Evolutionary conservation across 2,888 invertebrate genomes (phyloP).

Genomic region (Hipparchia semele): DNA sequence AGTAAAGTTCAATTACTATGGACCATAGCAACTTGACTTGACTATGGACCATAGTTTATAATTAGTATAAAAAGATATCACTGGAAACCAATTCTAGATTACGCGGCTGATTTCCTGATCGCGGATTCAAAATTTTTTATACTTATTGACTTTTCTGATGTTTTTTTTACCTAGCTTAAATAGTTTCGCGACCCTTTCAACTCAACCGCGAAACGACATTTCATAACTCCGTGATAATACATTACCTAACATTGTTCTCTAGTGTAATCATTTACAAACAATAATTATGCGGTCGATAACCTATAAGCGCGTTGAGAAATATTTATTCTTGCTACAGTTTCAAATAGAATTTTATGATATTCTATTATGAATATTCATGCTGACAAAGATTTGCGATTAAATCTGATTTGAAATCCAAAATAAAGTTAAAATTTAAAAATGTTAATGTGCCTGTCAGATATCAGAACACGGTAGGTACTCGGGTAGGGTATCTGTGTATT

Average conservation of each 20-base stretch:
- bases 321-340: neutral
- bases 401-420: no score
- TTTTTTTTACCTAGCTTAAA: neutral
- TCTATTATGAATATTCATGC: neutral
- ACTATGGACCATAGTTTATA: no score
- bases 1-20: no score
- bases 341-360: neutral
- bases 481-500: no score
- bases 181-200: neutral
- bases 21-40: no score
- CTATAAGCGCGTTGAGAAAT: constrained; percentile 17
- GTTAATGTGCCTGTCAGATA: no score
- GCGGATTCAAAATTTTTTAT: neutral
- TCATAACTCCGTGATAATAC: constrained; percentile 21
- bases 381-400: no score
- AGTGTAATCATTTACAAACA: constrained; percentile 27
- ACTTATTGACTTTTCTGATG: neutral
- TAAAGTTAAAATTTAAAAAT: no score
- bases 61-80: no score
- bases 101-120: neutral
- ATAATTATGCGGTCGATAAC: constrained; percentile 32
- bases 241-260: constrained; percentile 26
- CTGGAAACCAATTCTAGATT: neutral
- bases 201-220: constrained; percentile 11
- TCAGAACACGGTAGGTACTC: no score